phyloP scores from a whole-genome alignment of 2,888 invertebrate species.

The Mayetiola destructor region DNA sequence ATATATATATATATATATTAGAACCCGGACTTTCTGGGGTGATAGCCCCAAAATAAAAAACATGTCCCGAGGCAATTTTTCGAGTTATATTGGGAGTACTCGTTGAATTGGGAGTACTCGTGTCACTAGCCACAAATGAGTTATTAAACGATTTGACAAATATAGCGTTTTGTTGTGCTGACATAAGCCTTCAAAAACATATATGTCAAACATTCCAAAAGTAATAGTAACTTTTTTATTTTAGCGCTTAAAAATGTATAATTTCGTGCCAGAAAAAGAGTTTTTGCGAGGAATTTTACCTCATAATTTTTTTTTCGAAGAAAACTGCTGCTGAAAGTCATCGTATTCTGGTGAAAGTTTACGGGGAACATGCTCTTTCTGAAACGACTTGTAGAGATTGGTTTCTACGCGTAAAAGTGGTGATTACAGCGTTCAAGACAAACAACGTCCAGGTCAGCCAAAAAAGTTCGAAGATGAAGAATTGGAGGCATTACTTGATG shows the following conservation, averaged over 20 bases:
- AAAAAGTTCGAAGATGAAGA: too few relatives aligned
- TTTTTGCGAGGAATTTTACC: slow-evolving; percentile 4
- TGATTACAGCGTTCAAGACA: slow-evolving; percentile 18
- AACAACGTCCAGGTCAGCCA: too few relatives aligned
- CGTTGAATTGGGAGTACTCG: too few relatives aligned
- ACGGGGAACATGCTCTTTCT: slow-evolving; percentile 16
- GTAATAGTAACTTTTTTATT: background rate
- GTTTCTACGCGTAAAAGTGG: slow-evolving; percentile 18
- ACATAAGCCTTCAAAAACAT: too few relatives aligned
- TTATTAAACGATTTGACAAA: too few relatives aligned
- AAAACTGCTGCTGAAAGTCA: background rate
- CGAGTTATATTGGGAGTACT: too few relatives aligned
- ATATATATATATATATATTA: too few relatives aligned
- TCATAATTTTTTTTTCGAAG: background rate
- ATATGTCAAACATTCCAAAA: background rate
- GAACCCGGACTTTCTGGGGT: too few relatives aligned
- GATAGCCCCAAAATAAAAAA: too few relatives aligned
- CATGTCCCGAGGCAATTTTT: too few relatives aligned
- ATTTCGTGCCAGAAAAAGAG: background rate
- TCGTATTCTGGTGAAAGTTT: background rate
- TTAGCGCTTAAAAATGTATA: background rate
- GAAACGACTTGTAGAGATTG: slow-evolving; percentile 14
- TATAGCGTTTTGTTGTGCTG: too few relatives aligned
- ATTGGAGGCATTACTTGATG: slow-evolving; percentile 18
- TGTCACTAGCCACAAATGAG: too few relatives aligned